These are phyloP conservation scores for Drosophila tripunctata DNA, from an alignment of 2,888 invertebrate genomes.

Conservation along the genomic window DNA sequence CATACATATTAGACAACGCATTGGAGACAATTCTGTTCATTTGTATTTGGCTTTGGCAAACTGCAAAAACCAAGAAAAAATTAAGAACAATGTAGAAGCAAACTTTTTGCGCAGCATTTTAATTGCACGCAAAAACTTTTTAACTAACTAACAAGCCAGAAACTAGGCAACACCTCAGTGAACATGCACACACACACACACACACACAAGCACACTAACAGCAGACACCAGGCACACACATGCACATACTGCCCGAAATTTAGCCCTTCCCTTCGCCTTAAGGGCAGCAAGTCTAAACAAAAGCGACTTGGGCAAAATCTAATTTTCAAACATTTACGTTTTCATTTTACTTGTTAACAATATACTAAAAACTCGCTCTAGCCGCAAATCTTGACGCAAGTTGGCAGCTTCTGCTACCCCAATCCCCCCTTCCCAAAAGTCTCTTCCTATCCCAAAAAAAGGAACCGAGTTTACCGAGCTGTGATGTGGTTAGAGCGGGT, in stretches of 20 bases:
- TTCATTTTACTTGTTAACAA: conserved; percentile 78
- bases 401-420: no score
- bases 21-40: conserved; percentile 70
- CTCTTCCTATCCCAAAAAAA: no score
- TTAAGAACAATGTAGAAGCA: conserved; percentile 72
- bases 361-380: conserved; percentile 50
- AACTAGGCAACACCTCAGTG: conserved; percentile 78
- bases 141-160: conserved; percentile 78
- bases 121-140: conserved; percentile 78
- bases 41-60: conserved; percentile 74
- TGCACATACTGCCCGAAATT: neutral
- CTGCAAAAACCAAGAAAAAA: conserved; percentile 68
- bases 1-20: conserved; percentile 19
- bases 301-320: conserved; percentile 70
- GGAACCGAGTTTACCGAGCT: no score
- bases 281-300: conserved; percentile 56
- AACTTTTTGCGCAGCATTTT: conserved; percentile 79
- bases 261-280: neutral
- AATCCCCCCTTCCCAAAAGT: no score
- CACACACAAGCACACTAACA: conserved; percentile 11
- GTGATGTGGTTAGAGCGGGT: conserved; percentile 12
- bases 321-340: conserved; percentile 80
- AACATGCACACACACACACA: conserved; percentile 31
- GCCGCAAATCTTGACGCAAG: conserved; percentile 50
- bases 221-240: conserved; percentile 9